Percentiles rank a stretch among this genome's conserved stretches.
These are phyloP conservation scores for Gnathochromis pfefferi DNA, from an alignment of 2,113 vertebrate genomes.

Conservation along the genomic window DNA sequence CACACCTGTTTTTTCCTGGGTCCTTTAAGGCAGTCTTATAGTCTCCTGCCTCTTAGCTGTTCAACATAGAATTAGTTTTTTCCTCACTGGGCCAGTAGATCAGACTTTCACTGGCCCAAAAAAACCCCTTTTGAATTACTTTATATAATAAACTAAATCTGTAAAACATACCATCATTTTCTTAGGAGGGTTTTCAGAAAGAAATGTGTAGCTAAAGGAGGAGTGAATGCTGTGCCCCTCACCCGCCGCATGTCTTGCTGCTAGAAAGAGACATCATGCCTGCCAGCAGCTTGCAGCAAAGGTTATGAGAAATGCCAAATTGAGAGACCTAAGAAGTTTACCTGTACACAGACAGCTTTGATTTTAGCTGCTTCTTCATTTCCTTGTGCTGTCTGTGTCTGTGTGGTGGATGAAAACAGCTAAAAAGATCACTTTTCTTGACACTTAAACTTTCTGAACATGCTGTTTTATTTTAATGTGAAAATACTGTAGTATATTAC, in stretches of 20 bases:
- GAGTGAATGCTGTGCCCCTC: neutral
- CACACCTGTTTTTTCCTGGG: neutral
- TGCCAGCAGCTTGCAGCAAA: neutral
- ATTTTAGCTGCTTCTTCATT: neutral
- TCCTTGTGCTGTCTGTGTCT: neutral
- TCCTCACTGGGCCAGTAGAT: neutral
- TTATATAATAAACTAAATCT: neutral
- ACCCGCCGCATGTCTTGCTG: neutral
- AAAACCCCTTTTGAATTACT: neutral
- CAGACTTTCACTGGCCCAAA: neutral
- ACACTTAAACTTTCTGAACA: neutral
- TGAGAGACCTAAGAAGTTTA: neutral
- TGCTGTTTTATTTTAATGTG: neutral
- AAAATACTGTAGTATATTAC: neutral
- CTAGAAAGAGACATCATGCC: neutral
- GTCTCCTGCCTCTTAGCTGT: neutral
- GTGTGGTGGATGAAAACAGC: neutral
- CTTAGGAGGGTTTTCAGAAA: neutral
- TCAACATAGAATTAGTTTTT: neutral
- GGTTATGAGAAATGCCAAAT: neutral
- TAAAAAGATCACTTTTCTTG: neutral
- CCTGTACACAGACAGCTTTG: neutral
- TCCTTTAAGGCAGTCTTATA: neutral
- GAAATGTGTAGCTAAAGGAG: neutral
- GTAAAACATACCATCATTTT: neutral